A percentile compares a stretch with the other conserved stretches of the same genome.
phyloP scores from a whole-genome alignment of 2,888 invertebrate genomes.

The Trichogramma evanescens region DNA sequence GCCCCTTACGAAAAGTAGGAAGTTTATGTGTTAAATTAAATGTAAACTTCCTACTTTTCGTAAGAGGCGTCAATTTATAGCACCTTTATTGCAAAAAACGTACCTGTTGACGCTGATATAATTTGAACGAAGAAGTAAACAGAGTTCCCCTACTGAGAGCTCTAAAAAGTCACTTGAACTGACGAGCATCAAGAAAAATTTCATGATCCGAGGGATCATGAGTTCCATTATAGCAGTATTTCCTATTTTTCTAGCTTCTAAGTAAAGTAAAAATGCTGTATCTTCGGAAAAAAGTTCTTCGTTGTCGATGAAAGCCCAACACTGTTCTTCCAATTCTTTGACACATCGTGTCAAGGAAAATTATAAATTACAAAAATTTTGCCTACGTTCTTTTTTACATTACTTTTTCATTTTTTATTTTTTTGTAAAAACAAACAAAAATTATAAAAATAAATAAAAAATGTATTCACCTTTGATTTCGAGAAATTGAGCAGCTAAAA shows the following conservation, averaged over 20 bases:
- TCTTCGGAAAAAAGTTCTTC: conserved; percentile 66
- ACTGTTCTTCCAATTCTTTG: conserved; percentile 66
- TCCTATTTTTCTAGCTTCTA: conserved; percentile 54
- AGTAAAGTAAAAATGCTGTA: conserved; percentile 63
- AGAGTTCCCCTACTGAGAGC: conserved; percentile 59
- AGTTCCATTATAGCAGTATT: conserved; percentile 61
- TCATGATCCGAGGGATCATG: conserved; percentile 68
- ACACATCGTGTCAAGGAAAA: background rate
- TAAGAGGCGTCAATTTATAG: background rate
- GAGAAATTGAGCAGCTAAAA: conserved; percentile 65
- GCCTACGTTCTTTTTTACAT: background rate
- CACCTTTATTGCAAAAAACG: background rate
- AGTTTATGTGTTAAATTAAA: background rate
- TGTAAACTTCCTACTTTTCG: background rate
- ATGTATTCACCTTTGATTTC: conserved; percentile 58
- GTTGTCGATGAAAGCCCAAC: conserved; percentile 69
- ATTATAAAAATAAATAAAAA: background rate
- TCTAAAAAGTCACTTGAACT: conserved; percentile 68
- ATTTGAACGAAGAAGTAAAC: conserved; percentile 63
- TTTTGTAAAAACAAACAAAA: background rate
- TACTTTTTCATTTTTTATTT: background rate
- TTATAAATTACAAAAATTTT: background rate
- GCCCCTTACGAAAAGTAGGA: background rate
- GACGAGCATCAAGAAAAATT: conserved; percentile 70
- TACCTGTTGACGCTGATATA: conserved; percentile 70